Conservation (phyloP, 2,797 vertebrate genomes). For the Garrulus glandarius region DNA sequence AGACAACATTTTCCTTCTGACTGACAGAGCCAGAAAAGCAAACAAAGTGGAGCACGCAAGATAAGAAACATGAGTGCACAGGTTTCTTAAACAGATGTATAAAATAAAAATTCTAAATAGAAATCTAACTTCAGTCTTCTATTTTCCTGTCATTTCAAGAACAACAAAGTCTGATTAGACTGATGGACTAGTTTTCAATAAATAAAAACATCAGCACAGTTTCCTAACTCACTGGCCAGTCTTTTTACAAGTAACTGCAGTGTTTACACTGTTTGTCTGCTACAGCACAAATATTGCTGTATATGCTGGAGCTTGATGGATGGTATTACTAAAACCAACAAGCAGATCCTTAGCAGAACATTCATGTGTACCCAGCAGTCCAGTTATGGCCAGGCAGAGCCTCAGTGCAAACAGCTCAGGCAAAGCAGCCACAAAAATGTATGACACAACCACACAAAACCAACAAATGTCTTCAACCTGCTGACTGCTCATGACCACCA, state of each 20-base stretch:
- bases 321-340: background rate
- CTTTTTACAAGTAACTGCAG: background rate
- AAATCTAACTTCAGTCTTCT: background rate
- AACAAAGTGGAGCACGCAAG: background rate
- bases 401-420: slow-evolving; percentile 1
- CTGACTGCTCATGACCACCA: background rate
- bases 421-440: background rate
- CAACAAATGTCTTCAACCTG: background rate
- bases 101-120: background rate
- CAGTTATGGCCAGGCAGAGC: background rate
- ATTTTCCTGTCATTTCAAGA: background rate
- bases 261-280: slow-evolving; percentile 21
- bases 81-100: background rate
- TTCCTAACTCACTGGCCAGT: background rate
- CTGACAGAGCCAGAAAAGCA: background rate
- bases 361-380: slow-evolving; percentile 3
- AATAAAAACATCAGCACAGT: background rate
- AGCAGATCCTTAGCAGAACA: background rate
- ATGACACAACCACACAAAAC: slow-evolving; percentile 13
- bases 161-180: background rate
- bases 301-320: background rate
- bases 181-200: background rate
- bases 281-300: background rate
- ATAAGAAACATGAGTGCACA: background rate
- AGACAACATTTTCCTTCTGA: background rate